A percentile compares a stretch with the other conserved stretches of the same genome.
phyloP scores from a whole-genome alignment of 2,888 invertebrate genomes.

The Lumbricus terrestris region DNA sequence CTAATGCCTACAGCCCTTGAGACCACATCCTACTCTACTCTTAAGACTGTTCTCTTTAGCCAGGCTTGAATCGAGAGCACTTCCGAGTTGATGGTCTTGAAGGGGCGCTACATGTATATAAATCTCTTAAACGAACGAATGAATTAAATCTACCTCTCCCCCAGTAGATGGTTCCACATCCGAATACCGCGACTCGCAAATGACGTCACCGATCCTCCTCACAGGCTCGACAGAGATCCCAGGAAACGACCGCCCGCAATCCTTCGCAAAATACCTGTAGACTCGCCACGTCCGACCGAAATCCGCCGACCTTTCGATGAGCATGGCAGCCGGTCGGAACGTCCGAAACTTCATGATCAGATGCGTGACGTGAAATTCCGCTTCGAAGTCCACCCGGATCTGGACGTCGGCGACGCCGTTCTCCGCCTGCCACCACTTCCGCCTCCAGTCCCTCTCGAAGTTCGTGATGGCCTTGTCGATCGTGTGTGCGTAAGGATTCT shows the following conservation, averaged over 20 bases:
- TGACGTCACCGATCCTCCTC: constrained; percentile 81
- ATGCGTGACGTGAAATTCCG: constrained; percentile 99
- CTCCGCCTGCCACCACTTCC: constrained; percentile 94
- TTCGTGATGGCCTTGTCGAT: constrained; percentile 88
- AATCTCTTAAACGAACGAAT: neutral
- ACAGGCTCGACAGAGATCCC: constrained; percentile 73
- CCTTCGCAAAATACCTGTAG: constrained; percentile 92
- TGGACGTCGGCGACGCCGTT: constrained; percentile 92
- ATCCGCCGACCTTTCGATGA: constrained; percentile 80
- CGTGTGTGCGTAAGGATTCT: constrained; percentile 70
- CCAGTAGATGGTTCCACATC: constrained; percentile 87
- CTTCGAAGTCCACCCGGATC: constrained; percentile 90
- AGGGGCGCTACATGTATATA: neutral
- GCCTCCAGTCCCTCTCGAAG: constrained; percentile 42
- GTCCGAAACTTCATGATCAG: constrained; percentile 96
- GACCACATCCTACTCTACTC: too few species aligned
- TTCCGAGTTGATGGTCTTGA: too few species aligned
- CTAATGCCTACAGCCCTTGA: too few species aligned
- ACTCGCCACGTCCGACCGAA: constrained; percentile 89
- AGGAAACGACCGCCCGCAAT: constrained; percentile 87
- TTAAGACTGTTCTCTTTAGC: too few species aligned
- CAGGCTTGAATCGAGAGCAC: too few species aligned
- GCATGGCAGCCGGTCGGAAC: constrained; percentile 95
- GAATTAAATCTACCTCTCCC: constrained; percentile 72
- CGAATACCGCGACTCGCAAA: constrained; percentile 92